Evolutionary conservation across 2,888 invertebrate species (phyloP).

Genomic region (Perizoma affinitatum): DNA sequence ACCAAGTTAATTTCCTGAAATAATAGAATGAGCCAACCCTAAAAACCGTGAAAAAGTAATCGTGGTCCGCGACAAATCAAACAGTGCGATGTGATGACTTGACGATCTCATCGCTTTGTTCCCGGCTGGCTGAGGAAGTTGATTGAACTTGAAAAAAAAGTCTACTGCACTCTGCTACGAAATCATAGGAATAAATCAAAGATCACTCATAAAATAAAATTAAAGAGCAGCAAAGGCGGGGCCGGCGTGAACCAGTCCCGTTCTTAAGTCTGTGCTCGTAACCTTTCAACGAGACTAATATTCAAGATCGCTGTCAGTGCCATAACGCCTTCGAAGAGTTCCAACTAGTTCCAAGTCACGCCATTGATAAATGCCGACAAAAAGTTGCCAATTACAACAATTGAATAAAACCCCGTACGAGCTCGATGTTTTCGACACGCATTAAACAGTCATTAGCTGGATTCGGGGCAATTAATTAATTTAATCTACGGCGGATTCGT

Average conservation of each 20-base stretch:
- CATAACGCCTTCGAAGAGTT: slow-evolving; percentile 44
- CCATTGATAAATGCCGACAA: slow-evolving; percentile 58
- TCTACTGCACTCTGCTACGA: slow-evolving; percentile 26
- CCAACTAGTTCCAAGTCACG: slow-evolving; percentile 30
- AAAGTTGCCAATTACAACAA: slow-evolving; percentile 66
- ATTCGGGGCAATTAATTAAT: slow-evolving; percentile 63
- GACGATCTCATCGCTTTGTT: slow-evolving; percentile 53
- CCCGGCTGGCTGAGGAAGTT: slow-evolving; percentile 39
- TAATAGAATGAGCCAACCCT: slow-evolving; percentile 32
- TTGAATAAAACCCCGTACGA: slow-evolving; percentile 55
- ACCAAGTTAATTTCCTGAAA: too few species aligned
- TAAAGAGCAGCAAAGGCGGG: slow-evolving; percentile 25
- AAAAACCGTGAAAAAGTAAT: slow-evolving; percentile 38
- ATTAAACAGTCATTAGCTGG: slow-evolving; percentile 66
- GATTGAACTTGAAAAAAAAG: slow-evolving; percentile 34
- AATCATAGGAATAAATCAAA: slow-evolving; percentile 32
- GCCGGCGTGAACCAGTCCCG: slow-evolving; percentile 29
- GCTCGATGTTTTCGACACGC: slow-evolving; percentile 54
- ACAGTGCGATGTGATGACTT: slow-evolving; percentile 61
- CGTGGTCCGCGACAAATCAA: slow-evolving; percentile 59
- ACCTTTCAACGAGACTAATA: slow-evolving; percentile 58
- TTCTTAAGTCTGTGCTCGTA: too few species aligned
- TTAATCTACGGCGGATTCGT: slow-evolving; percentile 54
- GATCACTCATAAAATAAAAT: slow-evolving; percentile 24
- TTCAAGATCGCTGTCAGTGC: slow-evolving; percentile 58